phyloP scores from a whole-genome alignment of 2,113 vertebrate genomes.

The Spheniscus mendiculus region DNA sequence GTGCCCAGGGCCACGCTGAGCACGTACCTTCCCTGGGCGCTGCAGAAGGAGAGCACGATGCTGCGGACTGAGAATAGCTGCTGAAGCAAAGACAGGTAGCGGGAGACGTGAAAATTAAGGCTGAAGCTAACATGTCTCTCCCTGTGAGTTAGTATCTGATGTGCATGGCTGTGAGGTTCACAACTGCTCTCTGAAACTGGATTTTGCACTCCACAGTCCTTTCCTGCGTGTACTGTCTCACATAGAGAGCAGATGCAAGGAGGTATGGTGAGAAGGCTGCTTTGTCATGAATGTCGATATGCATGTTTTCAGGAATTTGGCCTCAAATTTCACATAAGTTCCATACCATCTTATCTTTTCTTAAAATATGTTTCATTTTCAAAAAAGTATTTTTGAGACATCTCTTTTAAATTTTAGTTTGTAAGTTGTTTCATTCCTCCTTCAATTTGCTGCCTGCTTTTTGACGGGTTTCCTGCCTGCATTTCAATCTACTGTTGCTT shows the following conservation, averaged over 20 bases:
- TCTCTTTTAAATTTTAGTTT: background rate
- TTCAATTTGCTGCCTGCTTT: background rate
- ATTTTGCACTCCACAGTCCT: too few species aligned
- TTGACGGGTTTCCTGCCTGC: background rate
- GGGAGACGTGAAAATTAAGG: background rate
- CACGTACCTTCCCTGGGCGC: fast-evolving
- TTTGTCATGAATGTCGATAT: background rate
- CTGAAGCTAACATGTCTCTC: background rate
- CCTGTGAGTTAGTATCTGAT: background rate
- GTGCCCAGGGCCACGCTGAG: background rate
- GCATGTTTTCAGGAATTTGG: background rate
- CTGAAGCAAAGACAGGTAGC: background rate
- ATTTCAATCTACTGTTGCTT: background rate
- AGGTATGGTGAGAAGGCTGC: background rate
- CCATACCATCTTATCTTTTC: background rate
- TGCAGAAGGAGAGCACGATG: background rate
- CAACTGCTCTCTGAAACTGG: fast-evolving
- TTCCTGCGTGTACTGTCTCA: background rate
- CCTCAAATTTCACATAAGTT: background rate
- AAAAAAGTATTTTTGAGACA: background rate
- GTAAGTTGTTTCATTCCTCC: background rate
- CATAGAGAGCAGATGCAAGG: background rate
- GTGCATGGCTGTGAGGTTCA: background rate
- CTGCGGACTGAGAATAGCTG: background rate
- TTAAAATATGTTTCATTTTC: background rate